Evolutionary conservation across 2,888 invertebrate genomes (phyloP).

Genomic region (Phyllotreta cruciferae): DNA sequence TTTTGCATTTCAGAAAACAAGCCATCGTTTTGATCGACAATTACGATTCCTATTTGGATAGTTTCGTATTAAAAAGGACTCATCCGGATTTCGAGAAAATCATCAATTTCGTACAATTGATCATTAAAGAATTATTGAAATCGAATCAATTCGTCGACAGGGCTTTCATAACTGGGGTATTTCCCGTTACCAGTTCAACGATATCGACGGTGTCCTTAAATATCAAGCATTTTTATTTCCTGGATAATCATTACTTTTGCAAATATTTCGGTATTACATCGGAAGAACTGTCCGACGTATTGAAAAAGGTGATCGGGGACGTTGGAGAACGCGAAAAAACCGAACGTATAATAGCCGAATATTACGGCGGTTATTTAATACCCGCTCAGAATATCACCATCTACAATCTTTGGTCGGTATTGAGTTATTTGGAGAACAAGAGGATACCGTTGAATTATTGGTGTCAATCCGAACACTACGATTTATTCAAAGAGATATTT

Average conservation of each 20-base stretch:
- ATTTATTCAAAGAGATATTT: conserved; percentile 21
- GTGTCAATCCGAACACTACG: conserved; percentile 29
- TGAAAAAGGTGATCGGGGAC: conserved; percentile 18
- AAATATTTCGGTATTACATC: conserved; percentile 23
- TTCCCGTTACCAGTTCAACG: conserved; percentile 16
- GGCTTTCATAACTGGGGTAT: conserved; percentile 21
- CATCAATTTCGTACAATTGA: conserved; percentile 18
- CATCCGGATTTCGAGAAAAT: conserved; percentile 21
- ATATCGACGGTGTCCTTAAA: conserved; percentile 16
- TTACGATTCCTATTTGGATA: conserved; percentile 25
- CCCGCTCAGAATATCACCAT: conserved; percentile 18
- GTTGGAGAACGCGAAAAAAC: conserved; percentile 21
- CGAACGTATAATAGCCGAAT: conserved; percentile 24
- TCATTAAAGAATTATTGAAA: conserved; percentile 14
- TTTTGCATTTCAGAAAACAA: conserved; percentile 25
- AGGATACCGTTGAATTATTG: conserved; percentile 23
- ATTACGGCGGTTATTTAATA: conserved; percentile 21
- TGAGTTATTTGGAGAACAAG: conserved; percentile 26
- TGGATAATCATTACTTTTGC: conserved; percentile 24
- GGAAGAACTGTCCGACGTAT: conserved; percentile 14
- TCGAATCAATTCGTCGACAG: conserved; percentile 17
- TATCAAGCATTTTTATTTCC: conserved; percentile 21
- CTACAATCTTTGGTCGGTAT: conserved; percentile 22
- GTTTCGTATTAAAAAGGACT: conserved; percentile 18
- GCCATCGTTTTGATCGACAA: conserved; percentile 22